phyloP scores from a whole-genome alignment of 2,888 invertebrate species.

The Mythimna lalbum region DNA sequence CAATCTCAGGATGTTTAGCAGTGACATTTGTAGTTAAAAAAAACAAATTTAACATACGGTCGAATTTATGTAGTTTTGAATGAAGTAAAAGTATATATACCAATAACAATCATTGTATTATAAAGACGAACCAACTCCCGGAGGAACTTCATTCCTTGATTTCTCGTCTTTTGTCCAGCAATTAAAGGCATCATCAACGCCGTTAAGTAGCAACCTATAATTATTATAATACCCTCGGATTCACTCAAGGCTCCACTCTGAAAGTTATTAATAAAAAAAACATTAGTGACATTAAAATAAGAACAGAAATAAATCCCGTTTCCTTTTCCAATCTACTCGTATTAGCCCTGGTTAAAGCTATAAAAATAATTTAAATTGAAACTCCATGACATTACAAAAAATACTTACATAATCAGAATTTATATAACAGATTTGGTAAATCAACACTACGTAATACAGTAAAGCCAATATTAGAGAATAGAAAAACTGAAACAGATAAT shows the following conservation, averaged over 20 bases:
- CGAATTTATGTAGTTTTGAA: not conserved
- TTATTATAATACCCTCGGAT: not conserved
- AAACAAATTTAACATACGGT: too few relatives aligned
- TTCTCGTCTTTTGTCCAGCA: conserved; percentile 21
- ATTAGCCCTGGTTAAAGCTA: not conserved
- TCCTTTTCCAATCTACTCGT: not conserved
- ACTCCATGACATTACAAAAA: too few relatives aligned
- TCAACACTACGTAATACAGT: conserved; percentile 6
- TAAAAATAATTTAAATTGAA: not conserved
- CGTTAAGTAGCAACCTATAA: not conserved
- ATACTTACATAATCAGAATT: conserved; percentile 12
- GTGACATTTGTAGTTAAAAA: too few relatives aligned
- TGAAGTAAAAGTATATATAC: not conserved
- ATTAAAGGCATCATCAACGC: conserved; percentile 1
- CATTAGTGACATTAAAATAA: not conserved
- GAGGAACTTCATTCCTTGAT: conserved; percentile 8
- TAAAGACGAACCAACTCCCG: conserved; percentile 10
- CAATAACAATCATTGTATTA: conserved; percentile 11
- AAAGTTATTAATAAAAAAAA: not conserved
- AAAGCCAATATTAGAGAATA: conserved; percentile 8
- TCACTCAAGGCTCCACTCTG: not conserved
- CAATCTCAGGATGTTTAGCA: not conserved
- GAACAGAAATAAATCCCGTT: not conserved
- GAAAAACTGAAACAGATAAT: conserved; percentile 17
- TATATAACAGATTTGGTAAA: conserved; percentile 13